Conservation (phyloP, 2,888 invertebrate genomes). For the Brachyopa scutellaris region DNA sequence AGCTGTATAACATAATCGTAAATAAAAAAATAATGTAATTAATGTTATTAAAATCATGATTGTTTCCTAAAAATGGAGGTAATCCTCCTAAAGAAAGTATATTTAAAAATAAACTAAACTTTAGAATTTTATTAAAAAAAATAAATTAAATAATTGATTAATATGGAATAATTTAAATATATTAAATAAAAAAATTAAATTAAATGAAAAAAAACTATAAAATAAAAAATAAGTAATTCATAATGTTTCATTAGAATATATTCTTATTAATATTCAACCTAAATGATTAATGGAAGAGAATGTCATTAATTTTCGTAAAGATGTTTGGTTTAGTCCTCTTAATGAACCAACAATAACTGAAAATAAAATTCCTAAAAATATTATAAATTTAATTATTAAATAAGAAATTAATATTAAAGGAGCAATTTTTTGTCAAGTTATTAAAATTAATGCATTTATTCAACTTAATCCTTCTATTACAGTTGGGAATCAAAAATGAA, state of each 20-base stretch:
- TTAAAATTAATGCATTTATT: slow-evolving; percentile 84
- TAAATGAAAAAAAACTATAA: slow-evolving; percentile 82
- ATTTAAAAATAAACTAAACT: slow-evolving; percentile 83
- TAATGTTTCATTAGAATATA: slow-evolving; percentile 82
- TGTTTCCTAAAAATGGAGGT: slow-evolving; percentile 84
- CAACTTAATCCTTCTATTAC: slow-evolving; percentile 84
- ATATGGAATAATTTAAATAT: slow-evolving; percentile 82
- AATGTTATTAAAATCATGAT: slow-evolving; percentile 83
- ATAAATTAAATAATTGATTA: slow-evolving; percentile 83
- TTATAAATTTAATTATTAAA: slow-evolving; percentile 81
- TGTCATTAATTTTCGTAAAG: slow-evolving; percentile 84
- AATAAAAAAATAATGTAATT: slow-evolving; percentile 84
- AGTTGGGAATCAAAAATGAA: slow-evolving; percentile 85
- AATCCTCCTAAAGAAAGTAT: slow-evolving; percentile 84
- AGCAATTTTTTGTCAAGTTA: slow-evolving; percentile 86
- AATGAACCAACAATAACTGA: slow-evolving; percentile 83
- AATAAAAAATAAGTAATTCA: slow-evolving; percentile 82
- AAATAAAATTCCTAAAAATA: slow-evolving; percentile 82
- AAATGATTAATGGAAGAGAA: slow-evolving; percentile 86
- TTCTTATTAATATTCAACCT: slow-evolving; percentile 83
- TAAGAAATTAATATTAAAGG: slow-evolving; percentile 84
- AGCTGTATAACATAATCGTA: slow-evolving; percentile 83
- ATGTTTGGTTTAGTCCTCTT: slow-evolving; percentile 83
- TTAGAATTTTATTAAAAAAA: slow-evolving; percentile 80
- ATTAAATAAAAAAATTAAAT: slow-evolving; percentile 82